phyloP scores from a whole-genome alignment of 2,888 invertebrate species.

The Drosophila merina region DNA sequence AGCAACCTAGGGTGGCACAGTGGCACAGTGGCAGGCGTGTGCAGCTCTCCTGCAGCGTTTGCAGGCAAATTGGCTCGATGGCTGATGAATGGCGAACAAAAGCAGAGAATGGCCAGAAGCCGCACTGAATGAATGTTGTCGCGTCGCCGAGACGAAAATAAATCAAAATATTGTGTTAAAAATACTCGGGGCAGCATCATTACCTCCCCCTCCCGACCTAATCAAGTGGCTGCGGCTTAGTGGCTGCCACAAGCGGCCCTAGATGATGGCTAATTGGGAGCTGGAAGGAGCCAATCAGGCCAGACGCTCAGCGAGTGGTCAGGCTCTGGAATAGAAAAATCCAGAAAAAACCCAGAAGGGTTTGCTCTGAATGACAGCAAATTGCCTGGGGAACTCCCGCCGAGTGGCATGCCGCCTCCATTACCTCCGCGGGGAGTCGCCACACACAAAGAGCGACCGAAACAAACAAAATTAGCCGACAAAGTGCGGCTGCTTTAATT shows the following conservation, averaged over 20 bases:
- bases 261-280: slow-evolving; percentile 31
- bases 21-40: slow-evolving; percentile 16
- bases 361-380: slow-evolving; percentile 29
- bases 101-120: not conserved
- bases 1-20: too few species aligned
- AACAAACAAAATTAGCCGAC: too few species aligned
- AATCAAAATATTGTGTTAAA: slow-evolving; percentile 15
- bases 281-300: slow-evolving; percentile 34
- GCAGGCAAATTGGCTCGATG: not conserved
- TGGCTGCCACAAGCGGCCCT: slow-evolving; percentile 18
- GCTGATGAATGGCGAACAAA: slow-evolving; percentile 4
- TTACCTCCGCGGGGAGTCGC: slow-evolving; percentile 24
- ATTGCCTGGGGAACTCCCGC: slow-evolving; percentile 28
- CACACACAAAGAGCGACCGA: not conserved
- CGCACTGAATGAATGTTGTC: slow-evolving; percentile 8
- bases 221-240: slow-evolving; percentile 21
- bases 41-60: slow-evolving; percentile 31
- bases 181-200: not conserved
- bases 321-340: not conserved
- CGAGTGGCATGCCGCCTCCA: slow-evolving; percentile 24
- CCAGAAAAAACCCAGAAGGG: not conserved
- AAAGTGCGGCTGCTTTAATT: not conserved
- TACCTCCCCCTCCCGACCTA: slow-evolving; percentile 5
- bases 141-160: slow-evolving; percentile 29
- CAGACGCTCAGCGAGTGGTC: slow-evolving; percentile 19